Evolutionary conservation across 2,113 vertebrate species (phyloP).

Genomic region (Cyprinodon variegatus): DNA sequence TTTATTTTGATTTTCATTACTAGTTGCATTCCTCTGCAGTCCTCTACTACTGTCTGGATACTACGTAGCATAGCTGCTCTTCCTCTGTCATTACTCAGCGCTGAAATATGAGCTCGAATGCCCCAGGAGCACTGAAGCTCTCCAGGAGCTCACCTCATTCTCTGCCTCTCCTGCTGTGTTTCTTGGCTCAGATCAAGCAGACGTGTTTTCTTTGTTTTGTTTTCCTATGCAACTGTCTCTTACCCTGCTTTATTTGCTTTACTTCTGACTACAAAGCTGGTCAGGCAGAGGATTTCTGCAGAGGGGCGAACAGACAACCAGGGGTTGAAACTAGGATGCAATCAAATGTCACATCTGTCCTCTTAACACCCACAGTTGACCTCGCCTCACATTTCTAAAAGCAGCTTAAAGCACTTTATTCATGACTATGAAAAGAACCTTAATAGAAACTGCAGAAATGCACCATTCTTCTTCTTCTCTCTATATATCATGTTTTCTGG

Average conservation of each 20-base stretch:
- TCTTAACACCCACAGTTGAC: constrained; percentile 22
- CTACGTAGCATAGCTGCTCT: constrained; percentile 22
- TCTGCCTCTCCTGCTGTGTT: constrained; percentile 14
- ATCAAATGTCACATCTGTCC: constrained; percentile 54
- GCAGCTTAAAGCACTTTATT: constrained; percentile 6
- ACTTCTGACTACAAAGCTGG: constrained; percentile 15
- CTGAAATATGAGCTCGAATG: constrained; percentile 63
- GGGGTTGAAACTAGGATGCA: constrained; percentile 25
- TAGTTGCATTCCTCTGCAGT: constrained; percentile 27
- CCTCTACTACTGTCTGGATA: constrained; percentile 35
- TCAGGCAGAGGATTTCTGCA: constrained; percentile 34
- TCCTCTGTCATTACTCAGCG: constrained; percentile 57
- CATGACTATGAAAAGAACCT: not conserved
- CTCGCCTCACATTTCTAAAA: constrained; percentile 21
- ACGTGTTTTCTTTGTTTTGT: constrained; percentile 8
- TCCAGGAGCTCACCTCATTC: constrained; percentile 40
- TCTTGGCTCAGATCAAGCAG: constrained; percentile 24
- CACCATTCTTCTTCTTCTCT: not conserved
- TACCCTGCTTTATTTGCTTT: constrained; percentile 9
- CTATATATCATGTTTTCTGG: not conserved
- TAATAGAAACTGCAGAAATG: not conserved
- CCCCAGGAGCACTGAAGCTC: constrained; percentile 46
- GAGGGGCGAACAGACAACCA: not conserved
- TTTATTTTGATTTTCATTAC: constrained; percentile 38
- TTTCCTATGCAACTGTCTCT: constrained; percentile 12